Evolutionary conservation across 2,888 invertebrate species (phyloP), one percentile per base, ranked within the genome.

Genomic region (Tillus elongatus): DNA sequence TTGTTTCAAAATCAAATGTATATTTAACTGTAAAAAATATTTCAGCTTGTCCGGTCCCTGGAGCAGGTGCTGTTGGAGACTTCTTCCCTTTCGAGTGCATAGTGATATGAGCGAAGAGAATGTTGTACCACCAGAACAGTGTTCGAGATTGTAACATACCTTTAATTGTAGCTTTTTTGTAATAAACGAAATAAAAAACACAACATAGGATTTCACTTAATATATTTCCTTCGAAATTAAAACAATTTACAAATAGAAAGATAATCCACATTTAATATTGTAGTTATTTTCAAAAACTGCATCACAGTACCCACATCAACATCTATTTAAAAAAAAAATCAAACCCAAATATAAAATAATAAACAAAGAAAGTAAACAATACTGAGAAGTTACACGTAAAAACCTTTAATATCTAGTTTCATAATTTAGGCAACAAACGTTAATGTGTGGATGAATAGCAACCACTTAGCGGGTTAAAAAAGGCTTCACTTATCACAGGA

Each of bases 91-190:
- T 77, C 57, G 80, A 80, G 55, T 82, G 81, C 57, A 71, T 82
- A 51, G 73, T 79, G 43, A 81, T 82, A 59, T 82, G 64, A 75
- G n/a, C n/a, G n/a, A n/a, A n/a, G n/a, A n/a, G n/a, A n/a, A n/a
- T n/a, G n/a, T n/a, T n/a, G n/a, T n/a, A n/a, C n/a, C n/a, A n/a
- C n/a, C n/a, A n/a, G n/a, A n/a, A n/a, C n/a, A n/a, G n/a, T n/a
- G n/a, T n/a, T n/a, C n/a, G n/a, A n/a, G n/a, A n/a, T n/a, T n/a
- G n/a, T n/a, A n/a, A n/a, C n/a, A n/a, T n/a, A n/a, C 54, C 30
- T 14, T 30, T 29, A 29, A 29, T 8, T 29, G 6, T 6, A 6
- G 10, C 10, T 29, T 29, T 29, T n/a, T 14, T 24, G 13, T 3
- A 9, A 35, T 29, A 4, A 3, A 6, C 14, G 27, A 35, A 29